Percentiles rank a stretch among this genome's conserved stretches.
phyloP scores from a whole-genome alignment of 2,888 invertebrate species.

The Incurvaria masculella region DNA sequence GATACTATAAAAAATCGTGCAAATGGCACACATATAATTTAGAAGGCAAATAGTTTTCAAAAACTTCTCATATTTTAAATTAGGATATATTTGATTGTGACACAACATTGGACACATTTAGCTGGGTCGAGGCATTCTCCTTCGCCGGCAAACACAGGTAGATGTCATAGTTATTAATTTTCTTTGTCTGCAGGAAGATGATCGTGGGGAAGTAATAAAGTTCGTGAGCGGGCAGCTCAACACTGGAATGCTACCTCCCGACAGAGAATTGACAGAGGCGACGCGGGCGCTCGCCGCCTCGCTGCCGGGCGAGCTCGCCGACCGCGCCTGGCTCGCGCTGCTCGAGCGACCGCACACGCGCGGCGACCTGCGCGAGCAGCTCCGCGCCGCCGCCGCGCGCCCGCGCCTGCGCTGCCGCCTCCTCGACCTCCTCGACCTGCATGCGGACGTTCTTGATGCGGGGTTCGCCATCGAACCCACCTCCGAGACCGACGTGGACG shows the following conservation, averaged over 20 bases:
- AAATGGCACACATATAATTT: no score
- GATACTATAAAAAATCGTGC: no score
- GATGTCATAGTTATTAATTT: neutral
- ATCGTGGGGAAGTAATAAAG: constrained; percentile 37
- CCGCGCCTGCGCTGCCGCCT: constrained; percentile 34
- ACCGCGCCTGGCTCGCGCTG: constrained; percentile 36
- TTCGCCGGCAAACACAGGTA: neutral
- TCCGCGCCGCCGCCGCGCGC: constrained; percentile 18
- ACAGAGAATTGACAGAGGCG: constrained; percentile 29
- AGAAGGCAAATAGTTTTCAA: no score
- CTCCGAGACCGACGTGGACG: constrained; percentile 32
- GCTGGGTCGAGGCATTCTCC: no score
- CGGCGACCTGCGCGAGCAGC: constrained; percentile 12
- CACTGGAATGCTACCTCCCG: constrained; percentile 31
- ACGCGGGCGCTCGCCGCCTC: constrained; percentile 26
- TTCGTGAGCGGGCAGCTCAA: constrained; percentile 39
- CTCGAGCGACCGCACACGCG: constrained; percentile 20
- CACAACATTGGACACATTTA: no score
- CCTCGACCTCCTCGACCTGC: constrained; percentile 24
- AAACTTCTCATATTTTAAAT: no score
- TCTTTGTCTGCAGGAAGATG: constrained; percentile 31
- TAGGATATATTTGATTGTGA: no score
- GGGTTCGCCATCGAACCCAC: constrained; percentile 33
- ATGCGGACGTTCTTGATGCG: constrained; percentile 24
- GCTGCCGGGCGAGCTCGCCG: constrained; percentile 31